Evolutionary conservation across 2,113 vertebrate species (phyloP).

Genomic region (Hiodon tergisus): DNA sequence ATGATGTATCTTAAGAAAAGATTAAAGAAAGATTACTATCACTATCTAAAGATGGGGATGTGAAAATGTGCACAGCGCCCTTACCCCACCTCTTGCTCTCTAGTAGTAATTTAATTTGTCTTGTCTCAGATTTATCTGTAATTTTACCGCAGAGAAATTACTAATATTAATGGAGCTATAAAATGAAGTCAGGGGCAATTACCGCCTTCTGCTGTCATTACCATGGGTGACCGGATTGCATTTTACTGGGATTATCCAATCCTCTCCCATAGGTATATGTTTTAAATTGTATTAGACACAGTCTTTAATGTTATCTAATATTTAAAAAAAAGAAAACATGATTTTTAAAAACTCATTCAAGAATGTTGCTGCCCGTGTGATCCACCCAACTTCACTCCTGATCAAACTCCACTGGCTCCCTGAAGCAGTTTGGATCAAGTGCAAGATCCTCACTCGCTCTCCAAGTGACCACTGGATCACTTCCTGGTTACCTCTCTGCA

Average conservation of each 20-base stretch:
- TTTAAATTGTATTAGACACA: not conserved
- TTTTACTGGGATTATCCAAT: not conserved
- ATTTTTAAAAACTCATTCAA: no score
- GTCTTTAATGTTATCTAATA: no score
- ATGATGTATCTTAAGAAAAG: constrained; percentile 99
- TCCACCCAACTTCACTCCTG: no score
- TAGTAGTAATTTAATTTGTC: constrained; percentile 75
- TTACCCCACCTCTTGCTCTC: constrained; percentile 69
- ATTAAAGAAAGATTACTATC: constrained; percentile 81
- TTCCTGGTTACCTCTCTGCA: not conserved
- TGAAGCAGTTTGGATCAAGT: no score
- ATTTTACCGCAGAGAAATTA: constrained; percentile 70
- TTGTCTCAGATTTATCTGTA: constrained; percentile 67
- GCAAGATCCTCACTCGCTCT: no score
- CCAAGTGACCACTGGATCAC: not conserved
- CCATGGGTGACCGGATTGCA: constrained; percentile 47
- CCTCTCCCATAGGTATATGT: constrained; percentile 33
- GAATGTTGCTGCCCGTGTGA: no score
- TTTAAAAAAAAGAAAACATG: no score
- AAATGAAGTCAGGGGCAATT: constrained; percentile 74
- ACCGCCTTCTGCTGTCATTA: constrained; percentile 64
- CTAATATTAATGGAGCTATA: constrained; percentile 81
- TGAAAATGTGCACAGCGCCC: constrained; percentile 74
- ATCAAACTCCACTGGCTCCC: no score
- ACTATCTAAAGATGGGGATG: constrained; percentile 97